phyloP scores from a whole-genome alignment of 2,113 vertebrate genomes.

The Pseudorhombus dupliciocellatus region DNA sequence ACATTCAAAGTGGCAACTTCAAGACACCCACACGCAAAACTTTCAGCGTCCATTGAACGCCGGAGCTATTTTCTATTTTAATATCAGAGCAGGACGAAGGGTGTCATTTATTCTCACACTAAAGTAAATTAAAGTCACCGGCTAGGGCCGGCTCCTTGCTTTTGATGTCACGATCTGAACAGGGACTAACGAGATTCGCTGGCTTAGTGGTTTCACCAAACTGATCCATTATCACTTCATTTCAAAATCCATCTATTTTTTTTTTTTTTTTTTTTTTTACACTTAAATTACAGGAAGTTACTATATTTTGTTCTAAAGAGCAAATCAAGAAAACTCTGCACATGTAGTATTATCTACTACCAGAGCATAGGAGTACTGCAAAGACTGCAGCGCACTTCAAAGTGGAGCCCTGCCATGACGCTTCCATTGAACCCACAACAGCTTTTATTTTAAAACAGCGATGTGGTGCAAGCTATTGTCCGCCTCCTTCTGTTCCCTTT shows the following conservation, averaged over 20 bases:
- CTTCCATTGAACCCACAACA: too few species aligned
- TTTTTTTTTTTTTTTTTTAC: too few species aligned
- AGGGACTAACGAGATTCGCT: slow-evolving; percentile 14
- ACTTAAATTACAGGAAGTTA: too few species aligned
- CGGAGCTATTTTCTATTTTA: slow-evolving; percentile 11
- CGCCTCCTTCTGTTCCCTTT: background rate
- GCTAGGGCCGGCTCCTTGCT: slow-evolving; percentile 3
- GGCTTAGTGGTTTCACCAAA: slow-evolving; percentile 2
- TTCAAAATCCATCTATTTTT: too few species aligned
- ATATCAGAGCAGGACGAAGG: slow-evolving; percentile 14
- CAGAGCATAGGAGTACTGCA: background rate
- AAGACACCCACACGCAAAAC: slow-evolving; percentile 16
- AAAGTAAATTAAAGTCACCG: slow-evolving; percentile 23
- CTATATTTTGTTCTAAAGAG: too few species aligned
- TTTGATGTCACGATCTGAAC: slow-evolving; percentile 26
- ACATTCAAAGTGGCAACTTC: slow-evolving; percentile 2
- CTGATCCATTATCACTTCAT: too few species aligned
- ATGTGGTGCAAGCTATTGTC: background rate
- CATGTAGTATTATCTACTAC: background rate
- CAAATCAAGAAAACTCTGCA: background rate
- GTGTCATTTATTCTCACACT: slow-evolving; percentile 26
- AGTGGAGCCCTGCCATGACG: background rate
- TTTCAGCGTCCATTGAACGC: background rate
- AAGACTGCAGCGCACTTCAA: background rate
- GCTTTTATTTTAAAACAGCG: background rate